phyloP scores from a whole-genome alignment of 2,797 vertebrate genomes.

The Simalia tracyae region DNA sequence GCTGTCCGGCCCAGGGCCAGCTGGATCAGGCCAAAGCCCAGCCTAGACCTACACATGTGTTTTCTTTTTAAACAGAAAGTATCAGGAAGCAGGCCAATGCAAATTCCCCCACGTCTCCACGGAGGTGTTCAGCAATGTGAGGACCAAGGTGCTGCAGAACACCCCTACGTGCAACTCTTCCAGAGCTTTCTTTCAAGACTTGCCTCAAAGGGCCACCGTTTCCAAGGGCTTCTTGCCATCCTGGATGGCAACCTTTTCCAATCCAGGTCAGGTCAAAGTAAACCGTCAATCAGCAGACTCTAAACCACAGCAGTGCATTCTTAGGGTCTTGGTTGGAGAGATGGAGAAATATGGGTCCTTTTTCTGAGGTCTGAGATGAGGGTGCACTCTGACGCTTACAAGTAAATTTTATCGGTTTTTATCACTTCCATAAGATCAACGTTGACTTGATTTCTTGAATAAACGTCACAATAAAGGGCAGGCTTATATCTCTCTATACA shows the following conservation, averaged over 20 bases:
- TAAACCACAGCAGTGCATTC: not conserved
- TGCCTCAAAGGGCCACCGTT: not conserved
- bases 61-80: constrained; percentile 77
- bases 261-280: not conserved
- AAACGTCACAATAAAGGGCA: not conserved
- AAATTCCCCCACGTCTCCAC: constrained; percentile 70
- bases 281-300: not conserved
- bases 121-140: constrained; percentile 84
- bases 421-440: not conserved
- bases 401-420: not conserved
- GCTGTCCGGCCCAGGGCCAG: not conserved
- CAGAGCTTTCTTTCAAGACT: not conserved
- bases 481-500: not conserved
- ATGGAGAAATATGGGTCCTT: fast-evolving
- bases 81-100: constrained; percentile 85
- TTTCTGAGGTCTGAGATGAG: not conserved
- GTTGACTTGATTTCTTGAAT: not conserved
- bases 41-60: not conserved
- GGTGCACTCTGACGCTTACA: not conserved
- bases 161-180: fast-evolving
- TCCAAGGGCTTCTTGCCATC: constrained; percentile 50
- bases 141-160: fast-evolving
- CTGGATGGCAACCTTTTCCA: constrained; percentile 25
- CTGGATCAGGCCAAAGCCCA: not conserved
- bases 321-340: fast-evolving